These are phyloP conservation scores for Oceanites oceanicus DNA, from an alignment of 2,113 vertebrate genomes.

Conservation along the genomic window DNA sequence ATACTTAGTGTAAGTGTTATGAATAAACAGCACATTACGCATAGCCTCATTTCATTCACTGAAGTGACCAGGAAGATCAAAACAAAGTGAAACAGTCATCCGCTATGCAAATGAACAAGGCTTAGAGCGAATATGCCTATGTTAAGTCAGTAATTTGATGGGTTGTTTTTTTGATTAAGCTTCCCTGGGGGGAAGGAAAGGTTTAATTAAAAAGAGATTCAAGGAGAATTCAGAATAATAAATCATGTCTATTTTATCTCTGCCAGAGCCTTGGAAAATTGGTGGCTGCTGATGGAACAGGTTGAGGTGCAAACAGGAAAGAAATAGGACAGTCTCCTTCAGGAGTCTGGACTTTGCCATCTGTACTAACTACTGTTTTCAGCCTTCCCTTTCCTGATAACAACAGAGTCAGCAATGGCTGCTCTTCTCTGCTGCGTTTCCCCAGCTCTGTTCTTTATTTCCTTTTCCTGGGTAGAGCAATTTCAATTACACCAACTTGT, in stretches of 20 bases:
- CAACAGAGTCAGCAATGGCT: not conserved
- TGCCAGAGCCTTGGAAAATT: not conserved
- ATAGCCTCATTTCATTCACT: not conserved
- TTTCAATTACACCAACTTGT: not conserved
- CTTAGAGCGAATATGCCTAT: not conserved
- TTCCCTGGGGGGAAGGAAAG: not conserved
- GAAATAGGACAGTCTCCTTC: not conserved
- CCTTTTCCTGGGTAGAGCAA: not conserved
- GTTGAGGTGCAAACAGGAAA: not conserved
- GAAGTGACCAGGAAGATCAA: conserved; percentile 4
- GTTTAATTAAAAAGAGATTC: conserved; percentile 46
- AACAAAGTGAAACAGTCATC: not conserved
- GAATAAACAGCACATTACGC: not conserved
- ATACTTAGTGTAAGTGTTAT: not conserved
- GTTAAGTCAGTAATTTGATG: conserved; percentile 3
- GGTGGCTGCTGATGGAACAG: not conserved
- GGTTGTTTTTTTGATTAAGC: conserved; percentile 14
- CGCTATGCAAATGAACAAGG: not conserved
- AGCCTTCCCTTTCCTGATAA: not conserved
- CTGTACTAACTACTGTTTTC: not conserved
- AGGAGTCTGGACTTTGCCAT: not conserved
- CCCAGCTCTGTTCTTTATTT: not conserved
- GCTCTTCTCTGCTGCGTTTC: not conserved
- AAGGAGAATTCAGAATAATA: not conserved
- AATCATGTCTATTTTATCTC: not conserved